Evolutionary conservation across 2,113 vertebrate species (phyloP).

Genomic region (Balaeniceps rex): DNA sequence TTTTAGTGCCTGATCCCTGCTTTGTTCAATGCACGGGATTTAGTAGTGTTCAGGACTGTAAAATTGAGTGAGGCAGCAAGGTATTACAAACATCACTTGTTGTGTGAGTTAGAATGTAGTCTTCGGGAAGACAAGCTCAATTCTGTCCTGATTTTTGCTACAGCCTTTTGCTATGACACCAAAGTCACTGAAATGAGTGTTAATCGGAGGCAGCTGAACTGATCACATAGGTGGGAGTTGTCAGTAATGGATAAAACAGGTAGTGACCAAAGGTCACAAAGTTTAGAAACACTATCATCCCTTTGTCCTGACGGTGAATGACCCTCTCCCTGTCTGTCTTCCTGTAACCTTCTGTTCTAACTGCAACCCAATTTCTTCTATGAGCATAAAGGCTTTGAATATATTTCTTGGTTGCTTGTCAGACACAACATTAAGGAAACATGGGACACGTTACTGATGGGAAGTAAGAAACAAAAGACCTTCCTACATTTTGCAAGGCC

Average conservation of each 20-base stretch:
- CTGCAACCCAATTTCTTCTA: neutral
- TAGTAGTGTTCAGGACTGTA: neutral
- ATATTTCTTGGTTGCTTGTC: neutral
- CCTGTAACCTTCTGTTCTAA: neutral
- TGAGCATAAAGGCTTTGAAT: neutral
- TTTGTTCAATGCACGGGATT: neutral
- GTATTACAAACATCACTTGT: neutral
- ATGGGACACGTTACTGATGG: fast-evolving
- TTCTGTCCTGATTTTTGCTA: neutral
- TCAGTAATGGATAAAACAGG: neutral
- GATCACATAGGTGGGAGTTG: neutral
- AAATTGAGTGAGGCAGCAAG: neutral
- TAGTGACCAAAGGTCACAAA: neutral
- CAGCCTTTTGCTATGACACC: neutral
- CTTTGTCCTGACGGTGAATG: neutral
- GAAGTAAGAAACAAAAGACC: neutral
- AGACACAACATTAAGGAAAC: neutral
- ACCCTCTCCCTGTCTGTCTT: neutral
- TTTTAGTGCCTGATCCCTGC: neutral
- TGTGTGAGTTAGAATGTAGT: neutral
- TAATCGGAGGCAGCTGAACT: neutral
- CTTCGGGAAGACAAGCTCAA: neutral
- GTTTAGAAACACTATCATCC: neutral
- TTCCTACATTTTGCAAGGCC: neutral
- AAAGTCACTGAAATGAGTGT: neutral